Percentiles rank a stretch among this genome's conserved stretches.
phyloP scores from a whole-genome alignment of 2,113 vertebrate species.

The Thomomys bottae region DNA sequence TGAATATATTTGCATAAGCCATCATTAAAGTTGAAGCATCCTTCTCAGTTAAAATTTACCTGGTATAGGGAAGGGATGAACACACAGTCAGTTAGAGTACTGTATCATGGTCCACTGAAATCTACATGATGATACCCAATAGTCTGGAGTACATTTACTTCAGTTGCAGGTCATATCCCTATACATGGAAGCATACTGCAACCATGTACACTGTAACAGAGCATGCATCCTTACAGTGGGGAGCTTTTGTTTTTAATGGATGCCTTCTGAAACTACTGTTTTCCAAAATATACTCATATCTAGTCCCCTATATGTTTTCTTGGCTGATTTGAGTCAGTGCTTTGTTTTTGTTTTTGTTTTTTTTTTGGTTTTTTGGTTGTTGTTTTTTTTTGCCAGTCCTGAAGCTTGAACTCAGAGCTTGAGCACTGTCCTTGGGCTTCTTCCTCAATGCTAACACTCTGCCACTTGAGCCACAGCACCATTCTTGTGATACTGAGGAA shows the following conservation, averaged over 20 bases:
- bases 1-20: conserved; percentile 63
- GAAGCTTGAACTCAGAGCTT: too few species aligned
- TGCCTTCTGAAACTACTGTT: background rate
- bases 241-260: conserved; percentile 15
- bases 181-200: background rate
- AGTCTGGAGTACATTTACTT: background rate
- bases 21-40: conserved; percentile 42
- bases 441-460: too few species aligned
- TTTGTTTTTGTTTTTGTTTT: too few species aligned
- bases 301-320: background rate
- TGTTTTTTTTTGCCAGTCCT: too few species aligned
- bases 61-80: background rate
- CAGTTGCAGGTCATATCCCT: background rate
- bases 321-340: background rate
- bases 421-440: too few species aligned
- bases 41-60: conserved; percentile 2
- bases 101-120: conserved; percentile 4
- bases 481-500: too few species aligned
- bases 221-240: background rate
- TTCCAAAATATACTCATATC: conserved; percentile 14
- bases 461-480: too few species aligned
- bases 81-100: background rate
- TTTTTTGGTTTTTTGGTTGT: too few species aligned
- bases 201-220: background rate
- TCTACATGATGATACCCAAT: background rate